phyloP scores from a whole-genome alignment of 2,113 vertebrate genomes.

The Amphiprion percula region DNA sequence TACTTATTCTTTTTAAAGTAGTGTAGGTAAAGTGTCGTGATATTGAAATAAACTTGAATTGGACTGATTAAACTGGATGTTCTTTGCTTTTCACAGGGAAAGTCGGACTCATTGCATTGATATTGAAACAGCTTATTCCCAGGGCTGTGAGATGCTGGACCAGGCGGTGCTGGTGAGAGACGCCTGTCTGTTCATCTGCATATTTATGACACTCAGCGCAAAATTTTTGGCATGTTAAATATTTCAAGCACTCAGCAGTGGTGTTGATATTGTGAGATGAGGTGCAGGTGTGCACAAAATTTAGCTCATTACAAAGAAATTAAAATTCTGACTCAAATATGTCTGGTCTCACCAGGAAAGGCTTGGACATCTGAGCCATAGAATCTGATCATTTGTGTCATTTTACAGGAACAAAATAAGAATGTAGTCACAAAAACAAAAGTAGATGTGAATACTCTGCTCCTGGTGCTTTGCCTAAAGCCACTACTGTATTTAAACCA shows the following conservation, averaged over 20 bases:
- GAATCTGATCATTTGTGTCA: no score
- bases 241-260: slow-evolving; percentile 24
- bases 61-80: background rate
- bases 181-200: slow-evolving; percentile 5
- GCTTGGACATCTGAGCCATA: background rate
- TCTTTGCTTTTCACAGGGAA: slow-evolving; percentile 83
- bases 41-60: no score
- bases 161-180: slow-evolving; percentile 91
- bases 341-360: slow-evolving; percentile 3
- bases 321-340: background rate
- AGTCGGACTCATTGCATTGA: slow-evolving; percentile 94
- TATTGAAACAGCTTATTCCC: slow-evolving; percentile 93
- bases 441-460: no score
- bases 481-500: background rate
- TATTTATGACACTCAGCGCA: slow-evolving; percentile 4
- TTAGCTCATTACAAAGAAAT: background rate
- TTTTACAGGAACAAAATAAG: no score
- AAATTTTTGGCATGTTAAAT: slow-evolving; percentile 25
- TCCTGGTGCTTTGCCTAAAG: no score
- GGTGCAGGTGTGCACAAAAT: slow-evolving; percentile 7
- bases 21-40: no score
- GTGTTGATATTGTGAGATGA: slow-evolving; percentile 10
- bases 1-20: no score
- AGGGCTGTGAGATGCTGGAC: slow-evolving; percentile 94
- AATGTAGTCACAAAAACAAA: no score